Conservation (phyloP, 2,888 invertebrate genomes). For the Theodoxus fluviatilis region DNA sequence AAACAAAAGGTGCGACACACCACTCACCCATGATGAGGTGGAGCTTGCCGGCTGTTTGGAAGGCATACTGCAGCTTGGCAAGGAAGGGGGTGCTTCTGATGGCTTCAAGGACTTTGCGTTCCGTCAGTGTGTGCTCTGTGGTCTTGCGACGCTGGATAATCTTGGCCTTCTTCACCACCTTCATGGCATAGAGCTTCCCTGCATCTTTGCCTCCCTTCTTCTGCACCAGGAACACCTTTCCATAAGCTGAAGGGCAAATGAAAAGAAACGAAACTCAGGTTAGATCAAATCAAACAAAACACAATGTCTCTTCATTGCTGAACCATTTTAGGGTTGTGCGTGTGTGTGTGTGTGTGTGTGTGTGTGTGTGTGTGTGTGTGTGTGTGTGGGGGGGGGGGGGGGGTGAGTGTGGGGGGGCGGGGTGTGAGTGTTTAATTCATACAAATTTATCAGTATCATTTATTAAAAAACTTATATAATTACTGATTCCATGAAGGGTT, state of each 20-base stretch:
- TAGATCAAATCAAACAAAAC: slow-evolving; percentile 72
- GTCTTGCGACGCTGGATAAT: slow-evolving; percentile 77
- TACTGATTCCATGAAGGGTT: too few relatives aligned
- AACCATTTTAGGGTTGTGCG: too few relatives aligned
- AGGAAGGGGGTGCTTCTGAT: slow-evolving; percentile 94
- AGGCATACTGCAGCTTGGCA: slow-evolving; percentile 96
- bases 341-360: too few relatives aligned
- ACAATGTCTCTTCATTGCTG: too few relatives aligned
- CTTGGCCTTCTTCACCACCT: slow-evolving; percentile 93
- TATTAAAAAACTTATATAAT: too few relatives aligned
- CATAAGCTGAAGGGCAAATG: slow-evolving; percentile 57
- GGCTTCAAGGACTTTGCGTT: slow-evolving; percentile 94
- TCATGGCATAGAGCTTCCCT: slow-evolving; percentile 95
- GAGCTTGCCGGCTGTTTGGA: slow-evolving; percentile 95
- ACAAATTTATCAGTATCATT: too few relatives aligned
- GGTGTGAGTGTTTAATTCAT: too few relatives aligned
- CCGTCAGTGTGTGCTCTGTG: slow-evolving; percentile 92
- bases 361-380: too few relatives aligned
- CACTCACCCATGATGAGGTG: slow-evolving; percentile 93
- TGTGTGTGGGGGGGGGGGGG: too few relatives aligned
- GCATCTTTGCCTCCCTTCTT: slow-evolving; percentile 85
- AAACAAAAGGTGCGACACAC: background rate
- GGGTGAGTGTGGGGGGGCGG: too few relatives aligned
- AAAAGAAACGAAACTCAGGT: background rate
- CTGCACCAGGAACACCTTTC: slow-evolving; percentile 91